A percentile compares a stretch with the other conserved stretches of the same genome.
Conservation (phyloP, 1,140 invertebrate genomes). For the Dysdera silvatica region DNA sequence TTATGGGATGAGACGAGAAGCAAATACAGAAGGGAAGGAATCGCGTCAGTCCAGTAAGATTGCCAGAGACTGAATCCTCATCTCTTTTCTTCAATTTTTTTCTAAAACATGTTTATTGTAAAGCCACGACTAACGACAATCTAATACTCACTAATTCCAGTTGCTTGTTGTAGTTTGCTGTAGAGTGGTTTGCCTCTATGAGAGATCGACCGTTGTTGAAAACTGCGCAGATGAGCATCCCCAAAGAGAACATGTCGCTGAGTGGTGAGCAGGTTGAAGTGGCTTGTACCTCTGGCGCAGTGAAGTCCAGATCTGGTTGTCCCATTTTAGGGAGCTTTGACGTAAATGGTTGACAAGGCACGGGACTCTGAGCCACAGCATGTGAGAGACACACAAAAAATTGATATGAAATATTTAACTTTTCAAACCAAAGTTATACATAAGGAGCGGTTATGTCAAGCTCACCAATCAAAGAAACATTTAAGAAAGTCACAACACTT, state of each 20-base stretch:
- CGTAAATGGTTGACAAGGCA: constrained; percentile 73
- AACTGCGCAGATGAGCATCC: constrained; percentile 81
- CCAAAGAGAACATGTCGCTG: constrained; percentile 92
- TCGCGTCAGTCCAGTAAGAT: no score
- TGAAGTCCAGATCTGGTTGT: constrained; percentile 86
- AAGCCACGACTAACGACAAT: not conserved
- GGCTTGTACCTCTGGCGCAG: constrained; percentile 81
- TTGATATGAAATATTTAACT: no score
- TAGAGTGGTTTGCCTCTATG: constrained; percentile 79
- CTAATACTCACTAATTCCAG: constrained; percentile 69
- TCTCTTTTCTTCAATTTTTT: constrained; percentile 3
- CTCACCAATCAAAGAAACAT: no score
- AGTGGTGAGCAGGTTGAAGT: constrained; percentile 70
- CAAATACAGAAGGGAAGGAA: no score
- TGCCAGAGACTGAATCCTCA: no score
- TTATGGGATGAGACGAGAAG: no score
- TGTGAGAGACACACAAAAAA: no score
- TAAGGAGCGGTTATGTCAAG: no score
- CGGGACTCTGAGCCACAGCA: constrained; percentile 39
- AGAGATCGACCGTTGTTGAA: constrained; percentile 75
- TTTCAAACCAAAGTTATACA: no score
- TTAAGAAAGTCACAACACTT: no score
- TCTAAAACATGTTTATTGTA: not conserved
- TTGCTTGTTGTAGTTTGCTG: constrained; percentile 78
- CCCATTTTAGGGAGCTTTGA: constrained; percentile 80